A percentile compares a stretch with the other conserved stretches of the same genome.
phyloP scores from a whole-genome alignment of 2,113 vertebrate genomes.

The Motacilla alba region DNA sequence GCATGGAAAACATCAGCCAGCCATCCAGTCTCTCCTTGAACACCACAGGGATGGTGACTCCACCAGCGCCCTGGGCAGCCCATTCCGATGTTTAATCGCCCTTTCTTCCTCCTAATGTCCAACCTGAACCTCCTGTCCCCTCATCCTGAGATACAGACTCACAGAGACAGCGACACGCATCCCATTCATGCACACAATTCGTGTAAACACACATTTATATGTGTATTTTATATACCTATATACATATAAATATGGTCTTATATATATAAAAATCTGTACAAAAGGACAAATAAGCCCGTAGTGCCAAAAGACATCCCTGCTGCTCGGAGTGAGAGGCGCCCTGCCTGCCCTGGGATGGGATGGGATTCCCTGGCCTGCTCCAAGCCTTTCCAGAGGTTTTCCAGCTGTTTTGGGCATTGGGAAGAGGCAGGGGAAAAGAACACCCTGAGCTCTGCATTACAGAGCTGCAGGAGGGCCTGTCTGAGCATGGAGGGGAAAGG shows the following conservation, averaged over 20 bases:
- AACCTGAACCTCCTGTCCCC: neutral
- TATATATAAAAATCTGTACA: too few species aligned
- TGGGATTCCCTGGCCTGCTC: neutral
- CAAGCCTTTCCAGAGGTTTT: neutral
- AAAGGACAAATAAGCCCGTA: neutral
- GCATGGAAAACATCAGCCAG: neutral
- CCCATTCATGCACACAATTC: rapidly evolving
- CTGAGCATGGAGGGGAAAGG: neutral
- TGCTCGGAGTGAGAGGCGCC: rapidly evolving
- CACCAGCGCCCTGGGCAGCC: neutral
- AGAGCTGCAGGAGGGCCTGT: neutral
- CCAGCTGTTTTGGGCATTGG: neutral
- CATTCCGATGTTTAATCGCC: neutral
- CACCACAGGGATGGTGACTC: neutral
- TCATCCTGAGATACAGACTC: neutral
- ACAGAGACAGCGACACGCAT: rapidly evolving
- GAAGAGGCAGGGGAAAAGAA: neutral
- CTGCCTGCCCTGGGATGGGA: neutral
- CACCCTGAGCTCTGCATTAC: neutral
- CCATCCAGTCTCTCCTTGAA: rapidly evolving
- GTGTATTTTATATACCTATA: neutral
- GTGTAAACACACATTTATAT: rapidly evolving
- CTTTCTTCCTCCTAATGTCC: neutral
- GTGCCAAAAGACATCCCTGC: neutral
- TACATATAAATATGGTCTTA: too few species aligned